A percentile compares a stretch with the other conserved stretches of the same genome.
These are phyloP conservation scores for Andrena bucephala DNA, from an alignment of 2,888 invertebrate genomes.

Conservation along the genomic window DNA sequence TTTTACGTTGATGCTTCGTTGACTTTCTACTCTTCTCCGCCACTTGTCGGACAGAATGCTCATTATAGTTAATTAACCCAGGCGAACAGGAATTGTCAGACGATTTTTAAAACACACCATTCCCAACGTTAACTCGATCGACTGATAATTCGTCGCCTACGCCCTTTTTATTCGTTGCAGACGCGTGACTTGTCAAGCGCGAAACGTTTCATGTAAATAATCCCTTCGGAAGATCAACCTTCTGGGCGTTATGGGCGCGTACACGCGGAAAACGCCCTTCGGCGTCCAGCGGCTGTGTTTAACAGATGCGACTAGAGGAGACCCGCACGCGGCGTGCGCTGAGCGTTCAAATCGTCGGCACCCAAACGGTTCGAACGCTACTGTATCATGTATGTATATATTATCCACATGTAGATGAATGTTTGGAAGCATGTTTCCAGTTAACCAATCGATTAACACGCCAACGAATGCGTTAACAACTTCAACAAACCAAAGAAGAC, in stretches of 20 bases:
- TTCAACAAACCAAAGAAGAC: conserved; percentile 41
- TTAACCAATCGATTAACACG: neutral
- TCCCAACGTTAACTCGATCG: neutral
- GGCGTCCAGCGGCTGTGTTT: too few relatives aligned
- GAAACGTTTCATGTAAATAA: neutral
- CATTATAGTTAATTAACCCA: neutral
- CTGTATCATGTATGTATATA: conserved; percentile 26
- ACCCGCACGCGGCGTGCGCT: too few relatives aligned
- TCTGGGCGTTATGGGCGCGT: too few relatives aligned
- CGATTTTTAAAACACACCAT: too few relatives aligned
- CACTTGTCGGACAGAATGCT: neutral
- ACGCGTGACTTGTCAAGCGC: neutral
- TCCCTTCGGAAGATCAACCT: neutral
- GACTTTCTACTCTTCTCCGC: neutral
- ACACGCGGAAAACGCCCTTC: too few relatives aligned
- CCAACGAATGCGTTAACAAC: neutral
- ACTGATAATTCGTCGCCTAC: neutral
- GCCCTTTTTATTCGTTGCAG: neutral
- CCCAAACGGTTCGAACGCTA: neutral
- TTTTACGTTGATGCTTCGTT: conserved; percentile 7
- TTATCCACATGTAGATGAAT: neutral
- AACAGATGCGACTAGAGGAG: too few relatives aligned
- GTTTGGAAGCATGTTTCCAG: neutral
- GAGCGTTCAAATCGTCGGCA: too few relatives aligned
- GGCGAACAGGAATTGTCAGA: neutral